These are phyloP conservation scores for Melanotaenia pygmaea DNA, from an alignment of 2,797 vertebrate genomes.

Conservation along the genomic window DNA sequence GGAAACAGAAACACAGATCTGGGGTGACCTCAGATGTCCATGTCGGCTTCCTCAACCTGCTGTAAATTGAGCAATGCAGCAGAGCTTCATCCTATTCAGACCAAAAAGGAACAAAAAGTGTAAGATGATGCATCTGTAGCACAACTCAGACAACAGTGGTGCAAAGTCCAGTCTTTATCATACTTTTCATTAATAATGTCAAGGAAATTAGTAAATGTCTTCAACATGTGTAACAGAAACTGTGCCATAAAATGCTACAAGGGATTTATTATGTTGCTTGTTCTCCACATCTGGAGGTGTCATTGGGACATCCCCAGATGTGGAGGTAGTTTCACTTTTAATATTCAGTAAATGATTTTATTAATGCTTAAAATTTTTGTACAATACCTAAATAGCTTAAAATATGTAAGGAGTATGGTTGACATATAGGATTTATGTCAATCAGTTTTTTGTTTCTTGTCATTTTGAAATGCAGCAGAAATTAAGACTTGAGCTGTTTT, in stretches of 20 bases:
- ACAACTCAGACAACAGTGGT: neutral
- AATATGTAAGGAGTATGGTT: neutral
- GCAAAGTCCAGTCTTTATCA: neutral
- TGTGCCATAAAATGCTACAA: conserved; percentile 4
- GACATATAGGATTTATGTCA: neutral
- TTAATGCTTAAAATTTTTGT: neutral
- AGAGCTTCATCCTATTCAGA: no score
- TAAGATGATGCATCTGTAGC: neutral
- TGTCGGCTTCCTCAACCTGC: no score
- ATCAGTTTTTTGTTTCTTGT: conserved; percentile 6
- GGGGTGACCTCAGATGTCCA: no score
- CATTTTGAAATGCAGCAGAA: conserved; percentile 6
- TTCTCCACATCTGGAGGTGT: neutral
- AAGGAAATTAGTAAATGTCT: conserved; percentile 10
- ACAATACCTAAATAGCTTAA: neutral
- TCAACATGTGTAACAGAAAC: conserved; percentile 13
- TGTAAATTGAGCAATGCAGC: no score
- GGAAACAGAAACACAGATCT: neutral
- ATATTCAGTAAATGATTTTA: neutral
- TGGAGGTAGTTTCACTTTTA: conserved; percentile 7
- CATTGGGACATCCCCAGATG: conserved; percentile 9
- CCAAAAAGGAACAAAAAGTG: neutral
- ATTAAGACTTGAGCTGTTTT: conserved; percentile 3
- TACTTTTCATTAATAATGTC: neutral
- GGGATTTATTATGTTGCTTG: conserved; percentile 25